Evolutionary conservation across 2,888 invertebrate species (phyloP), one percentile per base, ranked within the genome.

Genomic region (Agrotis ipsilon): DNA sequence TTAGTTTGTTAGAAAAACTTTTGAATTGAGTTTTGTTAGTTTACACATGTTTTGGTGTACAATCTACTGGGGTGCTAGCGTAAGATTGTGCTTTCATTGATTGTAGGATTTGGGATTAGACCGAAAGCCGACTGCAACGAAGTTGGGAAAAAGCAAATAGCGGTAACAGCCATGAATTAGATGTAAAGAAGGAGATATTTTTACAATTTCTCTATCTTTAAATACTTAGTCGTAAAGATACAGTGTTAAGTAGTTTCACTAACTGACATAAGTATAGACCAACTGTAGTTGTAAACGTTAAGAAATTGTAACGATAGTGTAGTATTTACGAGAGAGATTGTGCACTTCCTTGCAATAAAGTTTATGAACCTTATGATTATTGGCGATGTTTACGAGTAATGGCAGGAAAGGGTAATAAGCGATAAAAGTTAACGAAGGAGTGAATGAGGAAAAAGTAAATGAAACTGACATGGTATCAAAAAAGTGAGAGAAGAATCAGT

Each of bases 261-360:
- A n/a, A 5, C 19, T 19, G 19, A 9, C 27, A 21, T 66, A 51
- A 55, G 49, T 39, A 43, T n/a, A 61, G n/a, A 57, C 1, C 21
- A 13, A 54, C 16, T 61, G 18, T 14, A 49, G 45, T 46, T 39
- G 21, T 68, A 54, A 73, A 57, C 14, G 16, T 57, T 51, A 32
- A 51, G 19, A 54, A 54, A 62, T 46, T 46, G 43, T 59, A 39
- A 60, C 52, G 51, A 60, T 48, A 24, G 57, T 43, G 14, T 16
- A 55, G 6, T 75, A 70, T 80, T 66, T 59, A 70, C 66, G 45
- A 75, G 57, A 27, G 59, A 75, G 59, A 63, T 74, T 54, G 24
- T 58, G n/a, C 57, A 75, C 49, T 78, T 80, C 63, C 70, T 49
- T 39, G 80, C 59, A 55, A 54, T 78, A 80, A 78, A 78, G 1